Base-by-base conservation (phyloP, 2,113 vertebrate genomes). In the Pyxicephalus adspersus region DNA sequence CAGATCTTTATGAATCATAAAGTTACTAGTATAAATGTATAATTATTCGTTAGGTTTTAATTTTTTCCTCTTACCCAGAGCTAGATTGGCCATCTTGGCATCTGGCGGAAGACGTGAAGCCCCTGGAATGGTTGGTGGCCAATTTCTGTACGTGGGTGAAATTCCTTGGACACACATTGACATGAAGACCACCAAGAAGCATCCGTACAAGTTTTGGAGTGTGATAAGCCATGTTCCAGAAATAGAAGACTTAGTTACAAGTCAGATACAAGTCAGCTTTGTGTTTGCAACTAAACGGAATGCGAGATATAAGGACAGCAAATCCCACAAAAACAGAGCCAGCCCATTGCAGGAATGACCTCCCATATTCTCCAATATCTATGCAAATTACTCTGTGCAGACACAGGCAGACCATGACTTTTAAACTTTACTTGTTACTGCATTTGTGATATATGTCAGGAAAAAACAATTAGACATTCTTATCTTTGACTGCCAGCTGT, bases 61-160 rank as follows among this genome's bases (percentile, higher is more conserved):
- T 25, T 50, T 3, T 17, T 67, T 29, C 13, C 11, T 54, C 55
- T 80, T 64, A 80, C 77, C 77, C 67, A 63, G 20, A 50, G 34
- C 23, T 71, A 23, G 54, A 58, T 22, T 45, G 28, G 64, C 31
- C 23, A 45, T 80, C 67, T 22, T 64, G 38, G 58, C 19, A 51
- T 52, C 20, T 29, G 15, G 78, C 38, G 11, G 67, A 72, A 20
- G 58, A 63, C 7, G 58, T 34, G 45, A 80, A 29, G 16, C 57
- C 9, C 20, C 67, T 80, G 11, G 1, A 4, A 16, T 29, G 3
- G 26, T 7, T 23, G 15, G 18, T 25, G 2, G 38, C 2, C 5
- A 34, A 29, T 5, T 8, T 20, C 25, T 23, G 34, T 11, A 38
- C 31, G 28, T 19, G 19, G 19, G 58, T 15, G 64, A 45, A 51